phyloP scores from a whole-genome alignment of 2,888 invertebrate genomes.

The Halictus quadricinctus region DNA sequence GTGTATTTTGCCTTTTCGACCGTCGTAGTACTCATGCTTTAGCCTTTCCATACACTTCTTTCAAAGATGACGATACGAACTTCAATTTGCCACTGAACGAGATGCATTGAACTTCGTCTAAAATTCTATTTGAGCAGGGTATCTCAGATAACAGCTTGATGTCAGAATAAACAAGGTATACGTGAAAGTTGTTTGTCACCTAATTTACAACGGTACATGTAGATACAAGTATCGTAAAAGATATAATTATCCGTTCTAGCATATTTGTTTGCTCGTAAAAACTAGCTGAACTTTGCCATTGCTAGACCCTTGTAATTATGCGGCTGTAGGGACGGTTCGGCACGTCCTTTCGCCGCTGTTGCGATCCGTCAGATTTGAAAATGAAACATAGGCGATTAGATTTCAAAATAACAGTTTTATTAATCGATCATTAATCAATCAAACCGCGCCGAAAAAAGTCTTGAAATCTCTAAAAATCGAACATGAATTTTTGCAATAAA shows the following conservation, averaged over 20 bases:
- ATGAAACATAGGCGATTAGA: no score
- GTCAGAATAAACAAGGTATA: neutral
- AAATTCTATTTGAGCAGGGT: constrained; percentile 31
- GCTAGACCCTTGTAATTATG: no score
- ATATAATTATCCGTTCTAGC: neutral
- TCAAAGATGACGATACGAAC: neutral
- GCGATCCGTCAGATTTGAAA: no score
- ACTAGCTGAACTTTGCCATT: no score
- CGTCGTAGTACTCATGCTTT: constrained; percentile 27
- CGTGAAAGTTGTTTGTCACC: constrained; percentile 33
- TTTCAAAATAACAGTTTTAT: no score
- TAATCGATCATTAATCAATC: no score
- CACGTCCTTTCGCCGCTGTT: no score
- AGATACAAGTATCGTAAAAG: neutral
- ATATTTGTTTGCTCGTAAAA: neutral
- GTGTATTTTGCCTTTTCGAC: constrained; percentile 67
- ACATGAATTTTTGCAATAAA: no score
- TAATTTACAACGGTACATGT: constrained; percentile 37
- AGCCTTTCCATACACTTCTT: neutral
- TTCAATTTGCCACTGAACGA: constrained; percentile 19
- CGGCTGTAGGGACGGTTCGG: no score
- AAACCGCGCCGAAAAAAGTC: no score
- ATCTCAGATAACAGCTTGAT: constrained; percentile 41
- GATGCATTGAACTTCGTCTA: constrained; percentile 4
- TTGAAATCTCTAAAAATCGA: neutral